Base-by-base conservation (phyloP, 1,140 invertebrate species). In the Lanistes nyassanus region DNA sequence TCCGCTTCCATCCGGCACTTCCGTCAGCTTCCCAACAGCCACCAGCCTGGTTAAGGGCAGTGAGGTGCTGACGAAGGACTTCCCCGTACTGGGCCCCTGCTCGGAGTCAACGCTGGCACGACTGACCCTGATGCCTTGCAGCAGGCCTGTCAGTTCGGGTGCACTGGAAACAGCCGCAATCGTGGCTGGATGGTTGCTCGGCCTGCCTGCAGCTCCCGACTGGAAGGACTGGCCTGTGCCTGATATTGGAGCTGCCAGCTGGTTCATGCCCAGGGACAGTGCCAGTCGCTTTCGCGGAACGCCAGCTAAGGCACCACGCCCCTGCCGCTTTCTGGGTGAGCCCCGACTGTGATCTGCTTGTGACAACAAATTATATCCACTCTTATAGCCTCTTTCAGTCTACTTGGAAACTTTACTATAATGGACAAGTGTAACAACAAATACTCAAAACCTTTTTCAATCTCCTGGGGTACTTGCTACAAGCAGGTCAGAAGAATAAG, bases 81-180 rank as follows among this genome's bases (percentile, higher is more conserved):
- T 76, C 3, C 21, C 26, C n/a, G 21, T 31, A 9, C 51, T 56
- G 5, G 26, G 0, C 29, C 56, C 55, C 56, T 23, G 26, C 5
- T 60, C 36, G 0, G 26, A 29, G n/a, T 39, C 23, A n/a, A 39
- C 58, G 5, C 36, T 60, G 36, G 70, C 21, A 0, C 70, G 70
- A 26, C 55, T 62, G 23, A 72, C 37, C n/a, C 55, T 34, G 21
- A 70, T 42, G 3, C 65, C 29, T 69, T 80, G 76, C 23, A 86
- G 60, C 7, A 86, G 74, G 19, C 82, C 83, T 16, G 80, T 78
- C 42, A 86, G 58, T 56, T 86, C 84, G 34, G 80, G 79, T 13
- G 81, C 83, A 66, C 74, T 80, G 72, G 79, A 74, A 65, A 84
- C 53, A 21, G 78, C 72, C 16, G 76, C 75, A 0, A 75, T 26